Conservation (phyloP, 2,113 vertebrate species). For the Carassius auratus region DNA sequence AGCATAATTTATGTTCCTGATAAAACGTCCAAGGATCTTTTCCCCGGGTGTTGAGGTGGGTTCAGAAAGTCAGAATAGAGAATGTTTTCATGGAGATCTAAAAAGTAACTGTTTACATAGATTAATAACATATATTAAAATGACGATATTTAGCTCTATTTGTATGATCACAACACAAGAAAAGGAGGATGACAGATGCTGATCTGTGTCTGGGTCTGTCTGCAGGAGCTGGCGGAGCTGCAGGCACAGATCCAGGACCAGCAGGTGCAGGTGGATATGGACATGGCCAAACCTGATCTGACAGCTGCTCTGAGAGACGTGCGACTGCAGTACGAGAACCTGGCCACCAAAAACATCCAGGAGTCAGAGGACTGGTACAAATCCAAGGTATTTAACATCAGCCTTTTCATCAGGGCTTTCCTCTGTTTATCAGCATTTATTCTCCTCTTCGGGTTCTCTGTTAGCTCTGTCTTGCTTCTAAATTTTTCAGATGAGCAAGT, state of each 20-base stretch:
- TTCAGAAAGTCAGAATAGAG: no score
- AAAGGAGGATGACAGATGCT: neutral
- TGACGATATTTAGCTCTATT: neutral
- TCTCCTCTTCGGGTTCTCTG: neutral
- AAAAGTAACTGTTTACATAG: neutral
- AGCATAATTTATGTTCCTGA: neutral
- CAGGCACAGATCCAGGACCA: constrained; percentile 90
- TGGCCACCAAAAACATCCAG: constrained; percentile 94
- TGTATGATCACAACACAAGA: neutral
- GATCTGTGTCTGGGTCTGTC: neutral
- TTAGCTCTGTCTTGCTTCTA: neutral
- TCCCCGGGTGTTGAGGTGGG: no score
- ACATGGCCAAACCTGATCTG: constrained; percentile 92
- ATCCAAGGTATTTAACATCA: constrained; percentile 83
- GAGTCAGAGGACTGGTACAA: constrained; percentile 98
- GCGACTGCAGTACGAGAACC: constrained; percentile 92
- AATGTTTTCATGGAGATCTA: neutral
- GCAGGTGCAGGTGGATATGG: constrained; percentile 90
- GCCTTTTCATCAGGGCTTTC: neutral
- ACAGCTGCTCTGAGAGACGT: constrained; percentile 93
- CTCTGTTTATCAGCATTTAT: neutral
- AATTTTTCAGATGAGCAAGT: neutral
- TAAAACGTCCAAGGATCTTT: neutral
- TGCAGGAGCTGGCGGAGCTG: constrained; percentile 90
- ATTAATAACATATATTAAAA: neutral